phyloP scores from a whole-genome alignment of 1,140 invertebrate species.

The Ceratina calcarata region DNA sequence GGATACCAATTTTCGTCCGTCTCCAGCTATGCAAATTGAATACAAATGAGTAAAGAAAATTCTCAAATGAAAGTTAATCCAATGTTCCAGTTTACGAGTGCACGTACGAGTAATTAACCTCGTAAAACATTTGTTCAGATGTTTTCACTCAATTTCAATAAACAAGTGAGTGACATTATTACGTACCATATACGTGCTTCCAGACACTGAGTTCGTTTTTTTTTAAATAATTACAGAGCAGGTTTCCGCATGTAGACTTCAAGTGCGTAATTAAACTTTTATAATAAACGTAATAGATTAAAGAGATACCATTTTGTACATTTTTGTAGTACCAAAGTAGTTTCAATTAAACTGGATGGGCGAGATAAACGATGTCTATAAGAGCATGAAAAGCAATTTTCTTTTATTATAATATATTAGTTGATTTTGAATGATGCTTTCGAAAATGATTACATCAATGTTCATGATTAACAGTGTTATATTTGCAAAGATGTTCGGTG shows the following conservation, averaged over 20 bases:
- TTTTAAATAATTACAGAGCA: no score
- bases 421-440: neutral
- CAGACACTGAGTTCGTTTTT: neutral
- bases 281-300: no score
- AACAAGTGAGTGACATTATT: neutral
- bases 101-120: neutral
- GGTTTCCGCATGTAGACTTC: no score
- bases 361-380: no score
- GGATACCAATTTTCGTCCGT: slow-evolving; percentile 16
- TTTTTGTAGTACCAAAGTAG: no score
- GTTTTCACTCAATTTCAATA: slow-evolving; percentile 7
- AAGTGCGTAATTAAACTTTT: no score
- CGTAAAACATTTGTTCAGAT: neutral
- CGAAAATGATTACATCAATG: neutral
- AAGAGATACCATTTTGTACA: no score
- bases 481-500: neutral
- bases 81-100: no score
- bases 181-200: neutral
- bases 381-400: no score
- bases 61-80: neutral
- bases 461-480: neutral
- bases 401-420: neutral
- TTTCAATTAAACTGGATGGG: no score
- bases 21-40: slow-evolving; percentile 7
- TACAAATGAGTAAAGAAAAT: neutral